Evolutionary conservation across 2,888 invertebrate genomes (phyloP), one percentile per base, ranked within the genome.

Genomic region (Drosophila buzzatii): DNA sequence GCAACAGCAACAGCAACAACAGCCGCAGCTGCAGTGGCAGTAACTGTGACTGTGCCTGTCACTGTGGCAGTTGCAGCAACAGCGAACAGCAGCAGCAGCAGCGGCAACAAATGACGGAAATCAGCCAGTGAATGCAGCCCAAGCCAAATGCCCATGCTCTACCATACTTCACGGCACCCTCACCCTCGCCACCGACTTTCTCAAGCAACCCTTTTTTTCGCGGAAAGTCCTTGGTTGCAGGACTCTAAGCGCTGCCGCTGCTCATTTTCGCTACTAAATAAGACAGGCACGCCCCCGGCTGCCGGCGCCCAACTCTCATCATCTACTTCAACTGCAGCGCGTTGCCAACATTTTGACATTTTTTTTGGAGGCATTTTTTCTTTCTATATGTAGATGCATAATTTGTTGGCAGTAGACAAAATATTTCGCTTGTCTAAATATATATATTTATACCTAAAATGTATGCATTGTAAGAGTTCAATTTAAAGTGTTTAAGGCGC

Each of bases 201-300:
- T 52, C 59, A 33, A 49, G 61, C 77, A 76, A 78, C 81, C 77
- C 81, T 76, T 78, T 55, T 78, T 53, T 68, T 57, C 42, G 69
- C 63, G 63, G 31, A 65, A 68, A 77, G 81, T 73, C 78, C 81
- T 81, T 81, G 81, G 63, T 51, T 23, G 37, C 41, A 61, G 23
- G 31, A 52, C 56, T 68, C 73, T 76, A 81, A 81, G 58, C 81
- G 81, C 78, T 82, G 89, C 79, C 78, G 77, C 79, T 90, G 90
- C 85, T 86, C 86, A 90, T 86, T 86, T 90, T 81, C 74, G 87
- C 82, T 86, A 89, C 86, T 77, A 89, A 84, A 89, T 90, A 81
- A 89, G 88, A 85, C 76, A 79, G 72, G 57, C 70, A 44, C 63
- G 55, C 65, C 64, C 49, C 14, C 10, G 14, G 20, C 44, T 12